A percentile compares a stretch with the other conserved stretches of the same genome.
These are phyloP conservation scores for Prionace glauca DNA, from an alignment of 2,797 vertebrate species.

Conservation along the genomic window DNA sequence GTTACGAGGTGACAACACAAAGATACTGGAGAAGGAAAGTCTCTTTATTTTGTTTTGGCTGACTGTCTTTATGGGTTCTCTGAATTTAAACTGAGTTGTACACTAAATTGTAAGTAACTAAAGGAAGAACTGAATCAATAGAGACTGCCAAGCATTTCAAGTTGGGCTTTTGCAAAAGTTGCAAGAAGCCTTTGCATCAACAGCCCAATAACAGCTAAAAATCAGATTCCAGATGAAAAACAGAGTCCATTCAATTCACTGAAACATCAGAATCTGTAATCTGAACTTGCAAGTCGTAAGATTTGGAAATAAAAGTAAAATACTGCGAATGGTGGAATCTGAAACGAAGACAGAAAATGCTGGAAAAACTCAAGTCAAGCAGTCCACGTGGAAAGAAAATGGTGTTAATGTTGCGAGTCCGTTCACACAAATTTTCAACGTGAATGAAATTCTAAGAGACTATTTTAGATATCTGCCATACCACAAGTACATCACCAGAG, in stretches of 20 bases:
- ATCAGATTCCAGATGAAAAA: neutral
- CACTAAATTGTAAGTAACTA: neutral
- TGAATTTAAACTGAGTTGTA: neutral
- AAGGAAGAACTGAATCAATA: neutral
- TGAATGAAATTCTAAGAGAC: neutral
- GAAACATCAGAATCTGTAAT: neutral
- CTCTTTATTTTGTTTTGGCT: neutral
- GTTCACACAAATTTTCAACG: no score
- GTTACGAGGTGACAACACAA: no score
- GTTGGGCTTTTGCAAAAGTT: neutral
- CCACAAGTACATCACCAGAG: neutral
- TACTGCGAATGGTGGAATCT: no score
- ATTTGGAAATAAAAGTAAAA: neutral
- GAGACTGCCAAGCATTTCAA: neutral
- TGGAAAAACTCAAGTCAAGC: no score
- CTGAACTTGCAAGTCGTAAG: neutral
- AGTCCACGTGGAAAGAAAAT: no score
- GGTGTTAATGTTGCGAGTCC: no score
- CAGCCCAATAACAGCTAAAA: neutral
- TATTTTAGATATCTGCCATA: neutral
- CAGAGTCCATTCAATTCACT: neutral
- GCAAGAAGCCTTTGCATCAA: neutral
- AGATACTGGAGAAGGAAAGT: neutral
- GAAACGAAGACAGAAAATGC: no score
- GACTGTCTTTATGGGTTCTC: neutral